Evolutionary conservation across 2,797 vertebrate species (phyloP).

Genomic region (Galago senegalensis): DNA sequence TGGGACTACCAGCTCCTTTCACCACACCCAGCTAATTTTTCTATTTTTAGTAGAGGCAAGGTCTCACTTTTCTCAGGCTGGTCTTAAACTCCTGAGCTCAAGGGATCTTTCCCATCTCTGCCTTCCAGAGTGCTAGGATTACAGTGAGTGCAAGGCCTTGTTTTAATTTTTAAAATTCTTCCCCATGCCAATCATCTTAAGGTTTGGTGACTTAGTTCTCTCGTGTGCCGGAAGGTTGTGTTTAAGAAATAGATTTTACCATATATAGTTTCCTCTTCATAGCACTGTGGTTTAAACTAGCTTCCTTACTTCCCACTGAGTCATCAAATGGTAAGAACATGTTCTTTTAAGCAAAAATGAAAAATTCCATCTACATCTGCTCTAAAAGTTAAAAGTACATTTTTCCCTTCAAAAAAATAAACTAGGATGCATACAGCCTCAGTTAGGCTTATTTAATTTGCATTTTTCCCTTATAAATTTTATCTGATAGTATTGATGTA

Average conservation of each 20-base stretch:
- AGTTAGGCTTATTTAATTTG: constrained; percentile 19
- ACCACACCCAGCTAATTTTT: no score
- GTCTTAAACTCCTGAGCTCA: no score
- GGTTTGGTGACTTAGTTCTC: constrained; percentile 63
- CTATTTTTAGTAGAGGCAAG: no score
- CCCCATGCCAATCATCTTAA: constrained; percentile 60
- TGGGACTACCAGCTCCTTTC: no score
- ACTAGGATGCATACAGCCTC: constrained; percentile 58
- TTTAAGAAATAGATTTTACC: constrained; percentile 87
- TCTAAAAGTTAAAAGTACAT: constrained; percentile 16
- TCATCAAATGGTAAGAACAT: constrained; percentile 87
- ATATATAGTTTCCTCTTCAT: constrained; percentile 90
- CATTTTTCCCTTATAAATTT: constrained; percentile 63
- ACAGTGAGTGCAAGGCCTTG: no score
- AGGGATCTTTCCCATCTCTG: no score
- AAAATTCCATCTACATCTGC: constrained; percentile 75
- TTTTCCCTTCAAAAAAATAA: constrained; percentile 43
- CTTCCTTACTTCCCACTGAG: constrained; percentile 93
- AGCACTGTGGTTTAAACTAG: constrained; percentile 89
- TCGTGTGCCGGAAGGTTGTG: not conserved
- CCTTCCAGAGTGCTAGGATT: no score
- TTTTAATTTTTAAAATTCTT: constrained; percentile 54
- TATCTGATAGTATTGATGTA: not conserved
- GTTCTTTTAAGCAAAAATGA: constrained; percentile 84
- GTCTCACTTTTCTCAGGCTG: no score